A percentile compares a stretch with the other conserved stretches of the same genome.
These are phyloP conservation scores for Catagonus wagneri DNA, from an alignment of 2,113 vertebrate genomes.

Conservation along the genomic window DNA sequence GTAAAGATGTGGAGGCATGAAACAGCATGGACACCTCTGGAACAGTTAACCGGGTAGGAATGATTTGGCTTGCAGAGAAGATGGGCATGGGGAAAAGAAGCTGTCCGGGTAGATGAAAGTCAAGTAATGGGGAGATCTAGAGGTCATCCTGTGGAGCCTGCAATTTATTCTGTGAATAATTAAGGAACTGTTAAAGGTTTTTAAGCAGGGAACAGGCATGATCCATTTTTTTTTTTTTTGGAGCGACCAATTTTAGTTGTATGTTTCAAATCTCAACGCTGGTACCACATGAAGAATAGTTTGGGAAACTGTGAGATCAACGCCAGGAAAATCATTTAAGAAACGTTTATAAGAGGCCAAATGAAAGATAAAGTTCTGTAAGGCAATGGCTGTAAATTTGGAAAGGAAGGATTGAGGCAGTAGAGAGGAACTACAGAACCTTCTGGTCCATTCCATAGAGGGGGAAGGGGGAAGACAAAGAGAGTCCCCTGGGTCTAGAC, in stretches of 20 bases:
- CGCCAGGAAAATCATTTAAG: slow-evolving; percentile 50
- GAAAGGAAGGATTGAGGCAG: slow-evolving; percentile 28
- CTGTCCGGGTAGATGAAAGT: neutral
- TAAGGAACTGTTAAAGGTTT: slow-evolving; percentile 27
- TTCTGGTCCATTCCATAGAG: slow-evolving; percentile 10
- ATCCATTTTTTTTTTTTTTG: neutral
- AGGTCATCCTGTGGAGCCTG: neutral
- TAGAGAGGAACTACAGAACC: neutral
- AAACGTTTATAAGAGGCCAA: slow-evolving; percentile 40
- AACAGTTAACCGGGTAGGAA: neutral
- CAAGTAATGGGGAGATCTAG: neutral
- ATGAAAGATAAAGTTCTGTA: slow-evolving; percentile 6
- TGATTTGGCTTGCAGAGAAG: neutral
- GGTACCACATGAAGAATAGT: neutral
- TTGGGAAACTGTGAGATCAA: slow-evolving; percentile 48
- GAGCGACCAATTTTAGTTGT: slow-evolving; percentile 35
- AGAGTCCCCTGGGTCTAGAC: neutral
- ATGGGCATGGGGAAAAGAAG: neutral
- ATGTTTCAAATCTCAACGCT: slow-evolving; percentile 23
- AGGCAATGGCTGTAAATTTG: neutral
- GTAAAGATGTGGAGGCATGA: neutral
- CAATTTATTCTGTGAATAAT: neutral
- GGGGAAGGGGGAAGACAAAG: neutral
- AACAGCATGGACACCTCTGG: neutral
- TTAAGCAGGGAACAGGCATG: neutral